These are phyloP conservation scores for Colius striatus DNA, from an alignment of 2,113 vertebrate species.

Conservation along the genomic window DNA sequence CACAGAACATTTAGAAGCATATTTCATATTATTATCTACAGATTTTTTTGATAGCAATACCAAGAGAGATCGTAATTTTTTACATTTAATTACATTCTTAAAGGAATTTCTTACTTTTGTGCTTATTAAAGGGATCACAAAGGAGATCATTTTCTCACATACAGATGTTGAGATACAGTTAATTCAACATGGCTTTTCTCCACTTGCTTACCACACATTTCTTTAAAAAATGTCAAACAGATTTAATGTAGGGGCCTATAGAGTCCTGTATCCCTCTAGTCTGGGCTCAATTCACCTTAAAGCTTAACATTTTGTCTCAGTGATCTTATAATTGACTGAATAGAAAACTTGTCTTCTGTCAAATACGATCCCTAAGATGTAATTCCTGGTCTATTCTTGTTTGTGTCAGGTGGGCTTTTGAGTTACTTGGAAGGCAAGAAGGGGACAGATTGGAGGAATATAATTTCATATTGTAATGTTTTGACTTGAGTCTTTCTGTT, in stretches of 20 bases:
- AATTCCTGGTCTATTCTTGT: background rate
- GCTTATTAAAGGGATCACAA: background rate
- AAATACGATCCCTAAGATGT: background rate
- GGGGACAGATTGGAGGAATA: background rate
- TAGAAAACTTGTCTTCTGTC: background rate
- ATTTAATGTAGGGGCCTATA: rapidly evolving
- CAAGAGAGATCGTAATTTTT: background rate
- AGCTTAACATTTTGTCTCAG: background rate
- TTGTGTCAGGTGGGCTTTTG: background rate
- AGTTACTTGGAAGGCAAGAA: background rate
- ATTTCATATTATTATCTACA: background rate
- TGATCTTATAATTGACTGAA: background rate
- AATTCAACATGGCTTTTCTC: background rate
- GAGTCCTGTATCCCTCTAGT: background rate
- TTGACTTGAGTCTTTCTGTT: background rate
- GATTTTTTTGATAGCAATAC: background rate
- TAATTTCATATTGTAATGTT: background rate
- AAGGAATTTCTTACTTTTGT: background rate
- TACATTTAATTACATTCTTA: background rate
- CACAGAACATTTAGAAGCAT: background rate
- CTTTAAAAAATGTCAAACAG: background rate
- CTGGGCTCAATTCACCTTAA: background rate
- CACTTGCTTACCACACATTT: background rate
- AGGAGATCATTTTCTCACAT: background rate
- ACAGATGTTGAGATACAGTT: background rate